Percentiles rank a stretch among this genome's conserved stretches.
Evolutionary conservation across 2,888 invertebrate genomes (phyloP).

Genomic region (Orthosia gothica): DNA sequence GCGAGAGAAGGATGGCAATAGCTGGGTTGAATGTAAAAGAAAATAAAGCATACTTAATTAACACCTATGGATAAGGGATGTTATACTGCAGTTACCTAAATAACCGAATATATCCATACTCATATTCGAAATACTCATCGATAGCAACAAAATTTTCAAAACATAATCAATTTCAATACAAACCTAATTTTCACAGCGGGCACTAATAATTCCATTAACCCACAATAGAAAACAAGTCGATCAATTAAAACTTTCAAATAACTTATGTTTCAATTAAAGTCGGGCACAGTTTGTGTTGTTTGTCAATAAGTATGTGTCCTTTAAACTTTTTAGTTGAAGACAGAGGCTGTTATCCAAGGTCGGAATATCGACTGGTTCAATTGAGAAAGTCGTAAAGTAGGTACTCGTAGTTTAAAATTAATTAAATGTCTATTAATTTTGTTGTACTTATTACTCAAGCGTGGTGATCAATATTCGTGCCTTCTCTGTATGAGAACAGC

Average conservation of each 20-base stretch:
- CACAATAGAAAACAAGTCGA: conserved; percentile 26
- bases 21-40: too few relatives aligned
- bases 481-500: too few relatives aligned
- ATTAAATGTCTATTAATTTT: conserved; percentile 17
- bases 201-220: conserved; percentile 16
- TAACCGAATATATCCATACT: too few relatives aligned
- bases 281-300: conserved; percentile 40
- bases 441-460: neutral
- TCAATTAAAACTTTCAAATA: conserved; percentile 47
- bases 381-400: conserved; percentile 30
- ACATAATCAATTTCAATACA: conserved; percentile 6
- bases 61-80: too few relatives aligned
- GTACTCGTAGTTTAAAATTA: conserved; percentile 18
- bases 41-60: too few relatives aligned
- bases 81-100: too few relatives aligned
- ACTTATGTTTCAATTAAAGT: conserved; percentile 36
- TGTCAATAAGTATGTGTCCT: conserved; percentile 38
- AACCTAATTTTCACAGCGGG: conserved; percentile 6
- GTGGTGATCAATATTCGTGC: too few relatives aligned
- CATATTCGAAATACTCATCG: neutral
- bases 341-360: conserved; percentile 42
- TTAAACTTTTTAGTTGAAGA: conserved; percentile 42
- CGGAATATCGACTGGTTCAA: conserved; percentile 10
- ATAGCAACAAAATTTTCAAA: neutral
- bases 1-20: too few relatives aligned